Conservation (phyloP, 2,113 vertebrate genomes). For the Sarotherodon lohbergeri region DNA sequence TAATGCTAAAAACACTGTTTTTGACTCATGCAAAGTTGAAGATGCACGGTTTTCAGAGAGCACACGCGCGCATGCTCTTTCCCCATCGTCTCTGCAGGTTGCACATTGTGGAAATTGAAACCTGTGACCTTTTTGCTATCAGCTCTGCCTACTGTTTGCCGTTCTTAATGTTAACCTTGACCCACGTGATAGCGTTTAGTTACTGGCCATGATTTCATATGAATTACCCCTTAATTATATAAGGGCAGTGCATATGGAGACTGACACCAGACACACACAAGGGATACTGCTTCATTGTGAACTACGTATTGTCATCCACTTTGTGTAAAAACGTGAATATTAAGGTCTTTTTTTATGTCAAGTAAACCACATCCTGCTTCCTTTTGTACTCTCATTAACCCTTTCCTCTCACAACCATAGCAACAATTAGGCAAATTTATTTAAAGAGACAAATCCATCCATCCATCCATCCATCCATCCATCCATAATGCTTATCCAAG, state of each 20-base stretch:
- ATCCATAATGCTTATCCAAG: neutral
- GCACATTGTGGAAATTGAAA: neutral
- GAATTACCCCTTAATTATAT: neutral
- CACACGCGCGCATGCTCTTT: rapidly evolving
- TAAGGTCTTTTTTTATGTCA: neutral
- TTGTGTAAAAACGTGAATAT: neutral
- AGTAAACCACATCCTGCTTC: neutral
- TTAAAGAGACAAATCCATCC: neutral
- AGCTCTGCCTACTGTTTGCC: neutral
- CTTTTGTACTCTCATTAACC: neutral
- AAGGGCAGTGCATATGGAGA: neutral
- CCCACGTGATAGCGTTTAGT: neutral
- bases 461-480: neutral
- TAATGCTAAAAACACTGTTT: neutral
- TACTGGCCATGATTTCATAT: neutral
- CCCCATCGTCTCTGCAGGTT: neutral
- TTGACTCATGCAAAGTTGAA: neutral
- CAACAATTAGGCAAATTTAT: neutral
- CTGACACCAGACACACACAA: neutral
- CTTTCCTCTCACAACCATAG: neutral
- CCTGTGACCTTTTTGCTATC: neutral
- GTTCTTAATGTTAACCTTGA: neutral
- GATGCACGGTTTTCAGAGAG: neutral
- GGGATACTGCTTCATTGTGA: neutral
- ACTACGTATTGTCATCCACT: neutral